Evolutionary conservation across 2,888 invertebrate genomes (phyloP), one percentile per base, ranked within the genome.

Genomic region (Autographa pulchrina): DNA sequence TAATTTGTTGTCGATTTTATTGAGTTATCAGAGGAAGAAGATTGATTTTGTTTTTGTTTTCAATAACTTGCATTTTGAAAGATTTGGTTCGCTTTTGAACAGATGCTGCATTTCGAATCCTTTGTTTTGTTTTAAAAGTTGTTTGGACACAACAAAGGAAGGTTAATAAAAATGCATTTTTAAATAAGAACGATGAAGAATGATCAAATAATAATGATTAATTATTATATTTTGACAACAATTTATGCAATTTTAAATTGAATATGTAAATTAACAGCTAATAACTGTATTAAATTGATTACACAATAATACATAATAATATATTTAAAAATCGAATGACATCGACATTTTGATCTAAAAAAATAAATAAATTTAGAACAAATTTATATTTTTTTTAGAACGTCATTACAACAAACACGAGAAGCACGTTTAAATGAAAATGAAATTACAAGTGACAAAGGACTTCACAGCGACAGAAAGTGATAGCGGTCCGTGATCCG

Each of bases 401-500:
- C 70, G 66, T 68, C 65, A 75, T 76, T 83, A 83, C 81, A 84
- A 83, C 80, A 83, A 82, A 68, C 38, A 43, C 35, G 58, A 77
- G 71, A 69, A 75, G 66, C 85, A 88, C 87, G 90, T 91, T 83
- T 84, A 84, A 92, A 90, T 88, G 90, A 92, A 92, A 93, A 92
- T 86, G 89, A 91, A 92, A 93, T 92, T 90, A 91, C 89, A 74
- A 82, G 85, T 86, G 88, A 90, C 88, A 85, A 86, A 85, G 86
- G 85, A 86, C 86, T 89, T 87, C 86, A 81, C 84, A 87, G 85
- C 88, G 87, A 90, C 85, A 85, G 90, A 95, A 94, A 95, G 94
- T 92, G 94, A 94, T 89, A 92, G 91, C 86, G 83, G 65, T 88
- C 81, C 92, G 93, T 93, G 94, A 91, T 88, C 83, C 35, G 94